Evolutionary conservation across 2,888 invertebrate species (phyloP).

Genomic region (Pristionchus japonicus): DNA sequence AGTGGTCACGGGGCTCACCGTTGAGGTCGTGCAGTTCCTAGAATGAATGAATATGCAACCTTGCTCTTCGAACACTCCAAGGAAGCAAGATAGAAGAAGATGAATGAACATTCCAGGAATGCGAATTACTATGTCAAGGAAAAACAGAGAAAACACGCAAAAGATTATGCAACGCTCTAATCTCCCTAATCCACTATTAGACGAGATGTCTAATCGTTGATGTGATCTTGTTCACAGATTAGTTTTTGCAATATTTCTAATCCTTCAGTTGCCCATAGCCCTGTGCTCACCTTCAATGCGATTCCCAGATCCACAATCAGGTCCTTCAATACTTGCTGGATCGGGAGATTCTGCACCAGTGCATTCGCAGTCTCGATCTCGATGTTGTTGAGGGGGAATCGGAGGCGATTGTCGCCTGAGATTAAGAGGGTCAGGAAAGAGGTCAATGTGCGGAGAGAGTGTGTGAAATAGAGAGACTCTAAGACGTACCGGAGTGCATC

Average conservation of each 20-base stretch:
- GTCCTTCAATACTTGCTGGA: conserved; percentile 49
- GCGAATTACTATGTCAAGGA: too few species aligned
- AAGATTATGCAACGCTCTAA: background rate
- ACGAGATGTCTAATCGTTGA: background rate
- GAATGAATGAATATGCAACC: background rate
- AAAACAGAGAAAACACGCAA: too few species aligned
- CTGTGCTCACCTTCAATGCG: conserved; percentile 16
- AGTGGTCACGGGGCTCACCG: conserved; percentile 62
- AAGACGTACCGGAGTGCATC: conserved; percentile 61
- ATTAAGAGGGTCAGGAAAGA: background rate
- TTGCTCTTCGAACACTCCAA: background rate
- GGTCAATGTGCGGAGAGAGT: background rate
- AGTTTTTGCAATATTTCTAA: too few species aligned
- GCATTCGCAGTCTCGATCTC: conserved; percentile 69
- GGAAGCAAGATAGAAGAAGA: background rate
- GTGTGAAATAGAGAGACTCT: background rate
- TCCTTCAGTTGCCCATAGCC: too few species aligned
- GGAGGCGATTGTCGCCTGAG: conserved; percentile 59
- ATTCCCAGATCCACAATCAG: conserved; percentile 27
- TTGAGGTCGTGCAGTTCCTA: conserved; percentile 63
- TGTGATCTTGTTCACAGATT: too few species aligned
- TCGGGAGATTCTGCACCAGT: conserved; percentile 59
- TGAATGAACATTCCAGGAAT: too few species aligned
- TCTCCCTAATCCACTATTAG: background rate
- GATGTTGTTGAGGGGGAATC: conserved; percentile 62